Percentiles rank a stretch among this genome's conserved stretches.
These are phyloP conservation scores for Chalcosyrphus nemorum DNA, from an alignment of 2,888 invertebrate species.

Conservation along the genomic window DNA sequence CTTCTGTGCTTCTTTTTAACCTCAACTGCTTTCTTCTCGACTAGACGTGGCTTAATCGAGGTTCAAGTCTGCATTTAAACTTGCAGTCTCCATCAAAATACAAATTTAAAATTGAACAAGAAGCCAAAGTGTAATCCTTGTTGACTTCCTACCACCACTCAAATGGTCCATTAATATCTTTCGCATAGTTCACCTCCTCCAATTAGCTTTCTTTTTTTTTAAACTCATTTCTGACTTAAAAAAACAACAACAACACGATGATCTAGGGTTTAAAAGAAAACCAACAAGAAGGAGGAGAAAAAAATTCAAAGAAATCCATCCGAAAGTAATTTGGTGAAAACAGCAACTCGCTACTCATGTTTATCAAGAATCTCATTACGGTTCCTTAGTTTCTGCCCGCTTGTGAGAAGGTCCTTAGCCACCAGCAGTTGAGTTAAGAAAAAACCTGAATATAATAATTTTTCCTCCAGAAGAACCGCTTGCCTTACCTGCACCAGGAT, in stretches of 20 bases:
- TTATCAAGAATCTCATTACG: slow-evolving; percentile 57
- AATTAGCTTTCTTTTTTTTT: background rate
- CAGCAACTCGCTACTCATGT: slow-evolving; percentile 33
- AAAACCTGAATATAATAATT: background rate
- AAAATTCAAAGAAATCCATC: slow-evolving; percentile 15
- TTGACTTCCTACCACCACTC: too few species aligned
- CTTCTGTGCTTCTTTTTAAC: too few species aligned
- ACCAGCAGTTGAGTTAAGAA: background rate
- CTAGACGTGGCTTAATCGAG: too few species aligned
- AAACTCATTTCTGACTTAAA: background rate
- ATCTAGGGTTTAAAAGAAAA: background rate
- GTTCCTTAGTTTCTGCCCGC: slow-evolving; percentile 27
- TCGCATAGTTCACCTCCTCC: background rate
- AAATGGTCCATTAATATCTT: background rate
- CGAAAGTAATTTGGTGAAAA: slow-evolving; percentile 54
- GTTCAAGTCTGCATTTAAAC: too few species aligned
- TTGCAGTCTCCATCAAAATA: too few species aligned
- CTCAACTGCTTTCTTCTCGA: too few species aligned
- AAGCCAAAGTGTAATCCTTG: too few species aligned
- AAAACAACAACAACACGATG: slow-evolving; percentile 8
- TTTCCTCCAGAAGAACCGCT: slow-evolving; percentile 5
- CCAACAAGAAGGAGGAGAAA: background rate
- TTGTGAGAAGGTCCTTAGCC: background rate
- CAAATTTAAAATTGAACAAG: too few species aligned
- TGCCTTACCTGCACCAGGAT: slow-evolving; percentile 19